Evolutionary conservation across 2,113 vertebrate species (phyloP).

Genomic region (Eonycteris spelaea): DNA sequence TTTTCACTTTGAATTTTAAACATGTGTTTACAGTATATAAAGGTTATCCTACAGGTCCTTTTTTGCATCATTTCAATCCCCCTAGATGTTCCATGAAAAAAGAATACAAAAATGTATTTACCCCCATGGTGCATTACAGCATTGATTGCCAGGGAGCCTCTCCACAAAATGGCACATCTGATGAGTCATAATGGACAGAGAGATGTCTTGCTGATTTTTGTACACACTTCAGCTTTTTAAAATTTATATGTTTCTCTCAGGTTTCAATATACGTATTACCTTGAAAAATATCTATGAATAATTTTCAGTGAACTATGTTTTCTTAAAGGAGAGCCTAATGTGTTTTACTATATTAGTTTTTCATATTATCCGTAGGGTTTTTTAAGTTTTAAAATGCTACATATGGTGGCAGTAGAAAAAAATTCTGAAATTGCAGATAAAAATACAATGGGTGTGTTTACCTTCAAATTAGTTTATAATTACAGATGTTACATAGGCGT

Average conservation of each 20-base stretch:
- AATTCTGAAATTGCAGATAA: neutral
- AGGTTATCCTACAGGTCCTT: neutral
- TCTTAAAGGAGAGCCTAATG: neutral
- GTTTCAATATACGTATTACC: neutral
- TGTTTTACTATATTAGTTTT: neutral
- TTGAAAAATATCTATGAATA: slow-evolving; percentile 10
- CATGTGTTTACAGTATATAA: neutral
- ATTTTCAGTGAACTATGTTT: neutral
- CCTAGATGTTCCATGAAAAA: neutral
- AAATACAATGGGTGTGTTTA: neutral
- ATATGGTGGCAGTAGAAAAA: neutral
- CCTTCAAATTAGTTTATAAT: neutral
- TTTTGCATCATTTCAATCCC: neutral
- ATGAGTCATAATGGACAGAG: neutral
- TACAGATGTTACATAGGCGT: neutral
- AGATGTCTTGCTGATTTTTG: neutral
- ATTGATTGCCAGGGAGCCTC: neutral
- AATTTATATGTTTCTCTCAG: neutral
- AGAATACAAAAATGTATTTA: neutral
- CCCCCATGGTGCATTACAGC: neutral
- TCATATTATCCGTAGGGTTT: neutral
- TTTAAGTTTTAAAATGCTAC: neutral
- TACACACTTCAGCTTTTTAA: neutral
- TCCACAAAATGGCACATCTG: neutral
- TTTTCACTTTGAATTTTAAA: slow-evolving; percentile 59